These are phyloP conservation scores for Trissolcus japonicus DNA, from an alignment of 2,888 invertebrate species.

Conservation along the genomic window DNA sequence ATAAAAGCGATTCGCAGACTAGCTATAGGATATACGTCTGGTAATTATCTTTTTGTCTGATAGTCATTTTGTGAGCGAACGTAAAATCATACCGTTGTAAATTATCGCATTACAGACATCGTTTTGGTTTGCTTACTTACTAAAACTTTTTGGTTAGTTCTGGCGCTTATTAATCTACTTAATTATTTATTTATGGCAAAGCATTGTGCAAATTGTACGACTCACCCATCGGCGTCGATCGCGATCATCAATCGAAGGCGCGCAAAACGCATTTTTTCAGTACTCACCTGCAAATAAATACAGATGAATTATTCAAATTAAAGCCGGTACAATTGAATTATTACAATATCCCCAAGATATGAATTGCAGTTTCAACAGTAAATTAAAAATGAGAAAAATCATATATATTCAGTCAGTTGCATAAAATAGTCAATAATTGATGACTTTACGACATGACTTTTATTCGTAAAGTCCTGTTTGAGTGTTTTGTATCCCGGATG, in stretches of 20 bases:
- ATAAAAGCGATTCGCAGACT: conserved; percentile 6
- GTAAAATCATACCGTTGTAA: conserved; percentile 41
- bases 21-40: conserved; percentile 18
- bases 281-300: conserved; percentile 50
- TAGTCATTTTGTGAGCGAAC: conserved; percentile 50
- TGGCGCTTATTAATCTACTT: conserved; percentile 50
- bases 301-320: neutral
- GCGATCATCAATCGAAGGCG: conserved; percentile 28
- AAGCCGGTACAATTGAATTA: too few relatives aligned
- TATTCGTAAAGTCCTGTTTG: too few relatives aligned
- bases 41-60: conserved; percentile 21
- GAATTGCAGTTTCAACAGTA: too few relatives aligned
- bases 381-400: too few relatives aligned
- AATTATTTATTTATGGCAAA: conserved; percentile 54
- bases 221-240: conserved; percentile 54
- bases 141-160: conserved; percentile 26
- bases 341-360: too few relatives aligned
- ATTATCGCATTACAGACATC: conserved; percentile 19
- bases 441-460: too few relatives aligned
- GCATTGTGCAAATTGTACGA: conserved; percentile 56
- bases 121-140: conserved; percentile 22
- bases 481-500: too few relatives aligned
- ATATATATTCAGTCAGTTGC: too few relatives aligned
- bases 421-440: too few relatives aligned
- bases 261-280: conserved; percentile 35